Evolutionary conservation across 2,797 vertebrate species (phyloP).

Genomic region (Anabacerthia variegaticeps): DNA sequence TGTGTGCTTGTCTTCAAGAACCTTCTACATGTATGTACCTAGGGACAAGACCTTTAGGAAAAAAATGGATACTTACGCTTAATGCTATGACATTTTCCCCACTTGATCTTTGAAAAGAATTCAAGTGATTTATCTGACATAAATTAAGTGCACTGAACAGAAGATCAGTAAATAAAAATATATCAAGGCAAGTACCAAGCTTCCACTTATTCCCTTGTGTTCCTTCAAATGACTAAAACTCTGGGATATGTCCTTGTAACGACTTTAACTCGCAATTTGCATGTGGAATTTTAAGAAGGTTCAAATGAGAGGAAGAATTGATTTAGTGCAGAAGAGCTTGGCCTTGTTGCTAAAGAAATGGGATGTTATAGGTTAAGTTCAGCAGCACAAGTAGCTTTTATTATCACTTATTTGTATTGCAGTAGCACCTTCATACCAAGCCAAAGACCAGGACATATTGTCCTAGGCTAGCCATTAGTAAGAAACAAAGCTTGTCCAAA

Average conservation of each 20-base stretch:
- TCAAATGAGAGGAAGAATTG: background rate
- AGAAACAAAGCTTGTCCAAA: background rate
- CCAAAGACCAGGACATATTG: background rate
- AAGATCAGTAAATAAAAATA: slow-evolving; percentile 61
- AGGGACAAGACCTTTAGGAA: slow-evolving; percentile 47
- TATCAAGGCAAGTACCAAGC: slow-evolving; percentile 1
- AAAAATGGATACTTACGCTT: slow-evolving; percentile 35
- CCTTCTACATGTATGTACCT: background rate
- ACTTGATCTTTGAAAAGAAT: slow-evolving; percentile 49
- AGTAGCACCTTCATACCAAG: background rate
- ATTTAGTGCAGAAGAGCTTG: slow-evolving; percentile 21
- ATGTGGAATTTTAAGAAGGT: slow-evolving; percentile 41
- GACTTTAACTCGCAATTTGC: slow-evolving; percentile 13
- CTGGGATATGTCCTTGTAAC: slow-evolving; percentile 9
- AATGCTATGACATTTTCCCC: slow-evolving; percentile 56
- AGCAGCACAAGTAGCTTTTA: background rate
- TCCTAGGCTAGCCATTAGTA: background rate
- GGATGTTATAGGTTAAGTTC: slow-evolving; percentile 23
- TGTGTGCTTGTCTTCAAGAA: background rate
- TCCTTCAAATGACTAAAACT: slow-evolving; percentile 3
- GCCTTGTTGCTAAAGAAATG: background rate
- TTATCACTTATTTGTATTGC: background rate
- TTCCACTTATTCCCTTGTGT: background rate
- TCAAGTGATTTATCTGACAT: slow-evolving; percentile 59
- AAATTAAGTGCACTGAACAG: slow-evolving; percentile 57